These are phyloP conservation scores for Petaurus breviceps DNA, from an alignment of 2,113 vertebrate genomes.

Conservation along the genomic window DNA sequence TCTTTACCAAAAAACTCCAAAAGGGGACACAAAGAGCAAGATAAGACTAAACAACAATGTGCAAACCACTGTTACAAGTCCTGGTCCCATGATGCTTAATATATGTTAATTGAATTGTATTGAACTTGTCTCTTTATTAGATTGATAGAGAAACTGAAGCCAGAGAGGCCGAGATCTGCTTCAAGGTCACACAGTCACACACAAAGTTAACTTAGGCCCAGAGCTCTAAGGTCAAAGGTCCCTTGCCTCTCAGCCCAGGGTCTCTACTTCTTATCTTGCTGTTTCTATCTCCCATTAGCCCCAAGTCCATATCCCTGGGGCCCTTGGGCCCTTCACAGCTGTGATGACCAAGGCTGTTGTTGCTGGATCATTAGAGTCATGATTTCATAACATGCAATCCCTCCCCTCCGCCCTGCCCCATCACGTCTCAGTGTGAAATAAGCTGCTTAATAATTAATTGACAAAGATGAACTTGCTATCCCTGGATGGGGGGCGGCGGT, in stretches of 20 bases:
- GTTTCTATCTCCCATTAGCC: background rate
- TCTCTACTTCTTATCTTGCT: background rate
- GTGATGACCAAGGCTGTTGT: constrained; percentile 27
- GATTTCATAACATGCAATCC: constrained; percentile 63
- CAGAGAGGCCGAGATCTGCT: background rate
- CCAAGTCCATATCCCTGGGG: background rate
- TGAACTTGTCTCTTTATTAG: background rate
- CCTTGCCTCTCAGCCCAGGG: background rate
- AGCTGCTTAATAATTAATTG: constrained; percentile 86
- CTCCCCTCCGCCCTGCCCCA: constrained; percentile 60
- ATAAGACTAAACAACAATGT: background rate
- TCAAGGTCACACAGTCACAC: background rate
- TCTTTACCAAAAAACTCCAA: background rate
- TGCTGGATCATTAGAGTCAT: constrained; percentile 77
- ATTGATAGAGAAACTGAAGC: background rate
- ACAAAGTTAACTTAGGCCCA: background rate
- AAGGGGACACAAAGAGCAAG: background rate
- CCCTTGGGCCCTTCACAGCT: background rate
- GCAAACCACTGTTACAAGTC: background rate
- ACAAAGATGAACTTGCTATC: constrained; percentile 78
- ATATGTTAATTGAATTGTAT: background rate
- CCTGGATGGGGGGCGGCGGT: constrained; percentile 36
- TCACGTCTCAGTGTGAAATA: constrained; percentile 78
- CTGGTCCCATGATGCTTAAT: background rate
- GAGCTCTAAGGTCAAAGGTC: background rate